Conservation (phyloP, 2,113 vertebrate species). For the Regulus satrapa region DNA sequence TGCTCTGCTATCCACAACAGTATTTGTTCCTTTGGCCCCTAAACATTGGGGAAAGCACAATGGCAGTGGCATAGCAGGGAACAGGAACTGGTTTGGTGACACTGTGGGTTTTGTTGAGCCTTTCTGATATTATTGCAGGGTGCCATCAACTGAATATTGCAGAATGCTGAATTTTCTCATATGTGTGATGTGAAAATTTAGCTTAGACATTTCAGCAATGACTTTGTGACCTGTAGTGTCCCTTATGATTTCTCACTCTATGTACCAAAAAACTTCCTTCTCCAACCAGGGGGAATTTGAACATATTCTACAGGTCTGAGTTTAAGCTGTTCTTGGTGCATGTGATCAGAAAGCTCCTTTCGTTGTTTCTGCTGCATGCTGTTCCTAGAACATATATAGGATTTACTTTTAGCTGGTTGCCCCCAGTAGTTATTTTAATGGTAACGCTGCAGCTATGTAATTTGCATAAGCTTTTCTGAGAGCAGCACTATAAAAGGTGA, state of each 20-base stretch:
- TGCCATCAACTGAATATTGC: neutral
- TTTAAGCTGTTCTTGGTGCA: neutral
- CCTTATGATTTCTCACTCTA: neutral
- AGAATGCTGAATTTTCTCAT: neutral
- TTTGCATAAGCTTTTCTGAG: neutral
- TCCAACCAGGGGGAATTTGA: neutral
- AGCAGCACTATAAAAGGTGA: neutral
- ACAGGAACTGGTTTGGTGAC: neutral
- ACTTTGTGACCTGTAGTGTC: neutral
- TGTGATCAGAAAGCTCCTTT: neutral
- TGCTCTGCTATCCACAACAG: neutral
- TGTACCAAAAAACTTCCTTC: neutral
- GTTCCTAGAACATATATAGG: neutral
- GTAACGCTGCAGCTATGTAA: neutral
- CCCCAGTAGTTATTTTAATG: neutral
- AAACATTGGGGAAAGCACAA: neutral
- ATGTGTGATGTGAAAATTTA: neutral
- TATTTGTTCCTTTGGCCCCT: neutral
- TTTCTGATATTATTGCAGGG: neutral
- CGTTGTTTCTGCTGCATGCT: neutral
- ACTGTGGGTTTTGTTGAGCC: neutral
- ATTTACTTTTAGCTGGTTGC: slow-evolving; percentile 30
- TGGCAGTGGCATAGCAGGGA: neutral
- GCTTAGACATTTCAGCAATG: neutral
- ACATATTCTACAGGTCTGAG: neutral